A percentile compares a stretch with the other conserved stretches of the same genome.
Conservation (phyloP, 2,888 invertebrate genomes). For the Macrosiphum euphorbiae region DNA sequence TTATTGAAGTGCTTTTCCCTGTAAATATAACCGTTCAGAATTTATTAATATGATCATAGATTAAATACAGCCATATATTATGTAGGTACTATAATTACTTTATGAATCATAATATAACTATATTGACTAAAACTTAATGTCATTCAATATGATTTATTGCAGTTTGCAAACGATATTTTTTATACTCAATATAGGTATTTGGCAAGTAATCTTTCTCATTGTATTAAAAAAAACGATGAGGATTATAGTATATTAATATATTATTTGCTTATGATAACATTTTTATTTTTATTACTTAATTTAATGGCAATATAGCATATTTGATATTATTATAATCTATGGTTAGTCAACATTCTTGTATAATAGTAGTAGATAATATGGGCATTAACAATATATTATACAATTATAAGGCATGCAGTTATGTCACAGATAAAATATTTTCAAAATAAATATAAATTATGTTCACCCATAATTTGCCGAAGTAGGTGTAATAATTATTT, state of each 20-base stretch:
- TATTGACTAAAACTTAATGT: neutral
- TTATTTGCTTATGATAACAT: neutral
- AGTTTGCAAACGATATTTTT: neutral
- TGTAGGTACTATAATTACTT: neutral
- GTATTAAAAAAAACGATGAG: neutral
- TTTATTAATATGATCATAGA: neutral
- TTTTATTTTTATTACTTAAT: conserved; percentile 3
- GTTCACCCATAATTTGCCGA: neutral
- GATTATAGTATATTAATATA: neutral
- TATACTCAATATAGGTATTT: neutral
- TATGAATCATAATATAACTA: neutral
- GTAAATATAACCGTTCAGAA: neutral
- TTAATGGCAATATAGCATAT: neutral
- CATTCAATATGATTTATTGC: neutral
- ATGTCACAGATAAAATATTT: neutral
- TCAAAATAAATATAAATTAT: neutral
- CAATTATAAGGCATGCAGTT: neutral
- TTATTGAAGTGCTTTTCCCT: neutral
- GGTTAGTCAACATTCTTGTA: neutral
- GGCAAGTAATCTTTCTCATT: neutral
- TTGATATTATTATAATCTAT: neutral
- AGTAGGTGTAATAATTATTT: neutral
- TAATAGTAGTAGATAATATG: neutral
- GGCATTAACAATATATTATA: neutral
- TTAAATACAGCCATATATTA: neutral